phyloP scores from a whole-genome alignment of 2,113 vertebrate species.

The Notothenia rossii region DNA sequence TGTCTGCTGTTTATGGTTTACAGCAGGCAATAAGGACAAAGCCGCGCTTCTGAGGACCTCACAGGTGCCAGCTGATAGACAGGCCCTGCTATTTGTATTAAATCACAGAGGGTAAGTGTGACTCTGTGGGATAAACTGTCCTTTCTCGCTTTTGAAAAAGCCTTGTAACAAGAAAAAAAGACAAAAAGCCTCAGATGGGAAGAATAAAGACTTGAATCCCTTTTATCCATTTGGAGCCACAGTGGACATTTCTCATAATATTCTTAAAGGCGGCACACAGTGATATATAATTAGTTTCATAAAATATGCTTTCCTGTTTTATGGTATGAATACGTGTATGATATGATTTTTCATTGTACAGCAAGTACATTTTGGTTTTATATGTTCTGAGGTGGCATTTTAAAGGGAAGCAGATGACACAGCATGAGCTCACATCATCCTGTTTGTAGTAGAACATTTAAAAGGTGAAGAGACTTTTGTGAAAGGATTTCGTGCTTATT shows the following conservation, averaged over 20 bases:
- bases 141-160: not conserved
- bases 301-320: not conserved
- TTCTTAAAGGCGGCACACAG: not conserved
- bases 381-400: not conserved
- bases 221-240: not conserved
- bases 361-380: not conserved
- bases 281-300: too few relatives aligned
- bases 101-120: slow-evolving; percentile 42
- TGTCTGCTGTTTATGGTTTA: slow-evolving; percentile 51
- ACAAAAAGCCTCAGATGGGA: not conserved
- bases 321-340: not conserved
- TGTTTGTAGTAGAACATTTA: not conserved
- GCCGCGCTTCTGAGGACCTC: slow-evolving; percentile 13
- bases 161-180: not conserved
- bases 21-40: slow-evolving; percentile 44
- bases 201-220: not conserved
- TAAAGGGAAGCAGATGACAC: too few relatives aligned
- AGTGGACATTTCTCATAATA: not conserved
- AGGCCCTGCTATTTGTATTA: slow-evolving; percentile 40
- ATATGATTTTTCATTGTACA: not conserved
- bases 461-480: not conserved
- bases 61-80: slow-evolving; percentile 39
- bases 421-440: too few relatives aligned
- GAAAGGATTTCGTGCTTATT: not conserved
- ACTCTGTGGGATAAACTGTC: slow-evolving; percentile 13